phyloP scores from a whole-genome alignment of 2,113 vertebrate genomes.

The Lagopus muta region DNA sequence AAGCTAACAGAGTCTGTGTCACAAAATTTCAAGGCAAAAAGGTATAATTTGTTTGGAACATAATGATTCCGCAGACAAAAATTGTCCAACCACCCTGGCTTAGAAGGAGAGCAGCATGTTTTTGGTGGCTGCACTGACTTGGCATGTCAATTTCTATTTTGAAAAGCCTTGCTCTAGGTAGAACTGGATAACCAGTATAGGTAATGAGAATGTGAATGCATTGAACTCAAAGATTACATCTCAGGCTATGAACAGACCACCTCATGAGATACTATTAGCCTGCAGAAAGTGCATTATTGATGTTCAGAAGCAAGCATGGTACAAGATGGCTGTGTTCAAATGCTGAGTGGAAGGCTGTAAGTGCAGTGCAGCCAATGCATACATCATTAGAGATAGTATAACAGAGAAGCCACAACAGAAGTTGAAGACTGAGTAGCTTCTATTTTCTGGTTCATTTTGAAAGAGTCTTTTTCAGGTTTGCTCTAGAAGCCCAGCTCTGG shows the following conservation, averaged over 20 bases:
- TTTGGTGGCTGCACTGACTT: not conserved
- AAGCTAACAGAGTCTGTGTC: conserved; percentile 25
- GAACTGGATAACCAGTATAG: not conserved
- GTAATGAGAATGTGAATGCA: not conserved
- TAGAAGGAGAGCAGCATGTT: not conserved
- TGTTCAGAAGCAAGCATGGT: not conserved
- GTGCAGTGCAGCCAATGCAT: not conserved
- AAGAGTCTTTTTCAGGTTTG: not conserved
- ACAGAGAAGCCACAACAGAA: not conserved
- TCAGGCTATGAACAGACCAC: not conserved
- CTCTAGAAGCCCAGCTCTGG: not conserved
- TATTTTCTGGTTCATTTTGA: not conserved
- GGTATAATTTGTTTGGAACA: conserved; percentile 13
- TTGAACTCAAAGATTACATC: not conserved
- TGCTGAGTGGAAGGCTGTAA: not conserved
- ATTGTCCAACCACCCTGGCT: not conserved
- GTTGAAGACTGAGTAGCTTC: not conserved
- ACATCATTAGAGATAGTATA: not conserved
- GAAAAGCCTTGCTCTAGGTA: not conserved
- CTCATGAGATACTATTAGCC: not conserved
- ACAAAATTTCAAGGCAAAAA: conserved; percentile 14
- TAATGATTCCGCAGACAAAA: not conserved
- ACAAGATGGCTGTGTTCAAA: not conserved
- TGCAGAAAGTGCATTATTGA: not conserved
- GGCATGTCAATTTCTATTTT: not conserved